Conservation (phyloP, 2,797 vertebrate species). For the Sardinella longiceps region DNA sequence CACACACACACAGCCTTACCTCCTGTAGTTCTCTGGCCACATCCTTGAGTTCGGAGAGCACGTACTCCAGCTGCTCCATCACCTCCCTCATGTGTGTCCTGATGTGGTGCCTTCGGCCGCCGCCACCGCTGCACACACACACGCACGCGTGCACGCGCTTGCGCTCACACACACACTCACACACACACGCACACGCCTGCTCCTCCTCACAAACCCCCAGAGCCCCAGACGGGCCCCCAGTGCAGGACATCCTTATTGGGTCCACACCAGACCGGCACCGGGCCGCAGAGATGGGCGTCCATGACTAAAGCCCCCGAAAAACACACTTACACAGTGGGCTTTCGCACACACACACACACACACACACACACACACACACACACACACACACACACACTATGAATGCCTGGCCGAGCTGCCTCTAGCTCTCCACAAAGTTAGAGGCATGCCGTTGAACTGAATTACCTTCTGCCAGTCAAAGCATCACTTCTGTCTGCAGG, state of each 20-base stretch:
- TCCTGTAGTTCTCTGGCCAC: slow-evolving; percentile 54
- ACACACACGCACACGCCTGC: background rate
- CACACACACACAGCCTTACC: slow-evolving; percentile 36
- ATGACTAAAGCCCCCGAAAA: slow-evolving; percentile 41
- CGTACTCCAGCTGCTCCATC: slow-evolving; percentile 56
- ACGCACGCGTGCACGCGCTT: background rate
- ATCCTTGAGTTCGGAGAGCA: slow-evolving; percentile 54
- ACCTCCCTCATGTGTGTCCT: slow-evolving; percentile 50
- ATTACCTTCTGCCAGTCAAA: background rate
- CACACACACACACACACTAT: background rate
- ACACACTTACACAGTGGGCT: background rate
- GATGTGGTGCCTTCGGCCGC: slow-evolving; percentile 46
- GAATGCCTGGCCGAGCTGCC: background rate
- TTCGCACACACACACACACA: slow-evolving; percentile 34
- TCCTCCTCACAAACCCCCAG: background rate
- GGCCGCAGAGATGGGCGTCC: slow-evolving; percentile 43
- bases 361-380: slow-evolving; percentile 27
- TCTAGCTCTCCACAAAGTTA: too few species aligned
- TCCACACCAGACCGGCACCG: slow-evolving; percentile 34
- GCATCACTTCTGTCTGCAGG: too few species aligned
- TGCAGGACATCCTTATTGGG: slow-evolving; percentile 51
- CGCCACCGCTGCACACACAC: slow-evolving; percentile 29
- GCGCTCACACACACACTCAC: background rate
- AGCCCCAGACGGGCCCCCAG: background rate
- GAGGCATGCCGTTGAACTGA: background rate